These are phyloP conservation scores for Pempheris klunzingeri DNA, from an alignment of 2,797 vertebrate genomes.

Conservation along the genomic window DNA sequence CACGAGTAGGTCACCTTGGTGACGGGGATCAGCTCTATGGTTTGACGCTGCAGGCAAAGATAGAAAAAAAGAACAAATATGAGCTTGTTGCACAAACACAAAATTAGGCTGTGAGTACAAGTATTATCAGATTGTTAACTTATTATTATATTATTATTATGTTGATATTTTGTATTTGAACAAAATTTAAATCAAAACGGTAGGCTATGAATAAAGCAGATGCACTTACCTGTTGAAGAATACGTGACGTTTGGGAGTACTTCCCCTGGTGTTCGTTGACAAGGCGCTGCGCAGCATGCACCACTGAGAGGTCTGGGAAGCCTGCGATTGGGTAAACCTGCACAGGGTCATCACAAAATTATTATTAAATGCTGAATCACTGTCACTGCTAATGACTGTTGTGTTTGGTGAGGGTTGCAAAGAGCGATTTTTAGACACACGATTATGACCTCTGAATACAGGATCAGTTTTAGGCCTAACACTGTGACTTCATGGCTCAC, in stretches of 20 bases:
- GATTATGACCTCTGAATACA: neutral
- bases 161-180: no score
- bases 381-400: neutral
- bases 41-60: conserved; percentile 86
- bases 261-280: conserved; percentile 83
- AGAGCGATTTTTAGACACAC: neutral
- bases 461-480: neutral
- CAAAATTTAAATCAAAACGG: neutral
- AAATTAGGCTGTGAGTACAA: neutral
- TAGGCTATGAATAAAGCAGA: conserved; percentile 4
- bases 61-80: conserved; percentile 32
- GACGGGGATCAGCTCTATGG: conserved; percentile 87
- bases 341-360: conserved; percentile 31
- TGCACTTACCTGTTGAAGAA: conserved; percentile 86
- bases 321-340: conserved; percentile 86
- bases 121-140: neutral
- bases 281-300: conserved; percentile 81
- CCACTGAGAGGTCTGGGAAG: conserved; percentile 82
- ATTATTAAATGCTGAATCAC: neutral
- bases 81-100: conserved; percentile 22
- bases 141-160: neutral
- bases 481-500: neutral
- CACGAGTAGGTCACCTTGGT: conserved; percentile 86
- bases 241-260: conserved; percentile 75
- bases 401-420: neutral